These are phyloP conservation scores for Hydrolagus affinis DNA, from an alignment of 2,113 vertebrate genomes.

Conservation along the genomic window DNA sequence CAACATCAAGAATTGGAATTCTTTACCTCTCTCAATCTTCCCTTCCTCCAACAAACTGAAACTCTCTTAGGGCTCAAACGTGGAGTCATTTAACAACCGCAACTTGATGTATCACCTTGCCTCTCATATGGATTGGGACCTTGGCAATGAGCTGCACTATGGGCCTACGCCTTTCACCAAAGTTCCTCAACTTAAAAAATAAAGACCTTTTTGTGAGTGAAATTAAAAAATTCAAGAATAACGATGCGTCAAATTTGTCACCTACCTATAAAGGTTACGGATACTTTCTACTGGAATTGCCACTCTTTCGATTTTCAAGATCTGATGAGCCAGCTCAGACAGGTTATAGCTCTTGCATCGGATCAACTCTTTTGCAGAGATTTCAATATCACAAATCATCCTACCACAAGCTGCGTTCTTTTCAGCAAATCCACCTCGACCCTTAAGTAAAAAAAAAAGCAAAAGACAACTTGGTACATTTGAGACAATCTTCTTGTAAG, in stretches of 20 bases:
- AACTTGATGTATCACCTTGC: too few species aligned
- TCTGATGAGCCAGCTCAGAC: conserved; percentile 75
- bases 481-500: too few species aligned
- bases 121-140: too few species aligned
- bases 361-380: conserved; percentile 92
- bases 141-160: too few species aligned
- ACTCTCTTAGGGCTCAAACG: too few species aligned
- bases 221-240: background rate
- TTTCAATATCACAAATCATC: conserved; percentile 88
- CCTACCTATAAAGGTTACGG: conserved; percentile 77
- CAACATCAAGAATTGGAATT: too few species aligned
- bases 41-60: too few species aligned
- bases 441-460: conserved; percentile 50
- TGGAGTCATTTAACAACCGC: too few species aligned
- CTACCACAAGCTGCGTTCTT: conserved; percentile 88
- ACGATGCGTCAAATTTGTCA: background rate
- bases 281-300: conserved; percentile 69
- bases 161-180: too few species aligned
- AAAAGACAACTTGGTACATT: background rate
- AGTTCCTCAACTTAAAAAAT: too few species aligned
- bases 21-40: too few species aligned
- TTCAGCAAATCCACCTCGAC: conserved; percentile 82
- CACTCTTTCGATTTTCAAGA: conserved; percentile 72
- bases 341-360: conserved; percentile 93
- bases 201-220: too few species aligned